Conservation (phyloP, 2,113 vertebrate genomes). For the Ivindomyrus marchei region DNA sequence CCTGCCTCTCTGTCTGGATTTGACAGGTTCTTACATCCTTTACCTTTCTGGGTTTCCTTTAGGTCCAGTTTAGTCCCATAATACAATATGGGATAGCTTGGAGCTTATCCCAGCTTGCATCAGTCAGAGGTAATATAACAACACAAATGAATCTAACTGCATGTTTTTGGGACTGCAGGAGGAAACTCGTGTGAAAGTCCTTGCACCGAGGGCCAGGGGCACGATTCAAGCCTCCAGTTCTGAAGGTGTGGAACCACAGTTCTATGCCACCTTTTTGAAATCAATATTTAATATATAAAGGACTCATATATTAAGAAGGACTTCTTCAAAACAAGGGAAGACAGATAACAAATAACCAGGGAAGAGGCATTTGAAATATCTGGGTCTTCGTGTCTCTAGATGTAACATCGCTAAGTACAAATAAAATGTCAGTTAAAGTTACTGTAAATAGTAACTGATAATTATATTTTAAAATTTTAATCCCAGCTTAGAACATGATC, state of each 20-base stretch:
- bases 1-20: background rate
- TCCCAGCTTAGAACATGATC: background rate
- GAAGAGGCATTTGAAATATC: background rate
- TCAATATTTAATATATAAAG: background rate
- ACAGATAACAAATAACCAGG: background rate
- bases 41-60: background rate
- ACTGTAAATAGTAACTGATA: background rate
- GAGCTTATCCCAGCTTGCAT: background rate
- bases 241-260: background rate
- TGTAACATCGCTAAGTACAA: background rate
- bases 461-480: background rate
- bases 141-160: background rate
- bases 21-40: background rate
- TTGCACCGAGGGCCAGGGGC: background rate
- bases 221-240: background rate
- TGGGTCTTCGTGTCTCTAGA: background rate
- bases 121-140: background rate
- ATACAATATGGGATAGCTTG: background rate
- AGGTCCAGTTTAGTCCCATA: background rate
- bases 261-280: background rate
- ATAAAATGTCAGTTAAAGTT: background rate
- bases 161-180: background rate
- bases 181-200: background rate
- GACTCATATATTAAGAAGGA: background rate
- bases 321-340: background rate